phyloP scores from a whole-genome alignment of 2,888 invertebrate species.

The Myopa testacea region DNA sequence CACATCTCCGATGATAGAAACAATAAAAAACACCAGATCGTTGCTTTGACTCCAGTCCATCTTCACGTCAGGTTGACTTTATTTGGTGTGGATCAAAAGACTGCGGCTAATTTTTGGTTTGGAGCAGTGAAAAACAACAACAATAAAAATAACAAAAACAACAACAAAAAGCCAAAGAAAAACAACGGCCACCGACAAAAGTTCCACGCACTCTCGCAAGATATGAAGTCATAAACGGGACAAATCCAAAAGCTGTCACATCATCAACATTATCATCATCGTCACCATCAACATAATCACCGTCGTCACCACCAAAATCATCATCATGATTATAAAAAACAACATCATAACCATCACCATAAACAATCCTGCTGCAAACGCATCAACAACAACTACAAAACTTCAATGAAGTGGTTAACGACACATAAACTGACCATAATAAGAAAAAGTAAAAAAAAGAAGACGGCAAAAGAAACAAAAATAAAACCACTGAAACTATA shows the following conservation, averaged over 20 bases:
- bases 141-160: not conserved
- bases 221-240: slow-evolving; percentile 6
- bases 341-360: not conserved
- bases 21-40: too few species aligned
- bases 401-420: not conserved
- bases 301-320: not conserved
- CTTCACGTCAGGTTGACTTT: not conserved
- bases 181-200: not conserved
- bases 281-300: not conserved
- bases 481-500: too few species aligned
- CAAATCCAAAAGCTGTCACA: not conserved
- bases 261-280: not conserved
- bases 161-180: not conserved
- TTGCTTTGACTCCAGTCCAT: too few species aligned
- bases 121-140: not conserved
- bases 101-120: not conserved
- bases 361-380: not conserved
- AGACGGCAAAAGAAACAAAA: not conserved
- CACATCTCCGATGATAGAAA: too few species aligned
- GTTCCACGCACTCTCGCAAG: slow-evolving; percentile 3
- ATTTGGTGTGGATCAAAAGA: slow-evolving; percentile 1
- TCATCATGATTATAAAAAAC: not conserved
- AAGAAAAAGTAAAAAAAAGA: not conserved
- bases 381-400: not conserved
- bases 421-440: not conserved